Conservation (phyloP, 2,888 invertebrate species). For the Mactromeris polynyma region DNA sequence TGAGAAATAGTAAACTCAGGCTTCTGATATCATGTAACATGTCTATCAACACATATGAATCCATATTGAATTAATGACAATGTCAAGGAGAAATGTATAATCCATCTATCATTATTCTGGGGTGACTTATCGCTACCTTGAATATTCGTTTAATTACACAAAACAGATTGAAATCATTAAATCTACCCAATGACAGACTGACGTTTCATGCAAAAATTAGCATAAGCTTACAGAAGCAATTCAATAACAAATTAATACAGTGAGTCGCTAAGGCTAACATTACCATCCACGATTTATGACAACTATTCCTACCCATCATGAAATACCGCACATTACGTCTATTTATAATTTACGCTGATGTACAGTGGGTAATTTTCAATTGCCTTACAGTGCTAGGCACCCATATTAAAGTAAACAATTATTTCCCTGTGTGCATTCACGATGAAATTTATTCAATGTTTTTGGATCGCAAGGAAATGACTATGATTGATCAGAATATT, state of each 20-base stretch:
- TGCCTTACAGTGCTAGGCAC: constrained; percentile 51
- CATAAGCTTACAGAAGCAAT: constrained; percentile 39
- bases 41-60: not conserved
- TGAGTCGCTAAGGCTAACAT: constrained; percentile 8
- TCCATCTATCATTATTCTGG: constrained; percentile 27
- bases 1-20: not conserved
- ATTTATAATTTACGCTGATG: constrained; percentile 52
- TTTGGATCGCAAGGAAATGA: constrained; percentile 55
- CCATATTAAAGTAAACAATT: constrained; percentile 62
- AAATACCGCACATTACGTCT: constrained; percentile 44
- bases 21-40: constrained; percentile 3
- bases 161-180: not conserved
- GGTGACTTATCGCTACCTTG: not conserved
- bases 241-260: constrained; percentile 52
- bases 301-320: constrained; percentile 26
- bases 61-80: not conserved
- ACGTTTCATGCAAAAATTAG: constrained; percentile 18
- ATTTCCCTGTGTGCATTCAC: constrained; percentile 31
- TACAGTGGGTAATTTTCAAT: constrained; percentile 36
- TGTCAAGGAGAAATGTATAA: not conserved
- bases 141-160: constrained; percentile 3
- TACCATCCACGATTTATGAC: constrained; percentile 35
- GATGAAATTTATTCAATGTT: constrained; percentile 55
- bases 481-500: constrained; percentile 58
- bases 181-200: not conserved